phyloP scores from a whole-genome alignment of 1,140 invertebrate genomes.

The Lepidurus apus region DNA sequence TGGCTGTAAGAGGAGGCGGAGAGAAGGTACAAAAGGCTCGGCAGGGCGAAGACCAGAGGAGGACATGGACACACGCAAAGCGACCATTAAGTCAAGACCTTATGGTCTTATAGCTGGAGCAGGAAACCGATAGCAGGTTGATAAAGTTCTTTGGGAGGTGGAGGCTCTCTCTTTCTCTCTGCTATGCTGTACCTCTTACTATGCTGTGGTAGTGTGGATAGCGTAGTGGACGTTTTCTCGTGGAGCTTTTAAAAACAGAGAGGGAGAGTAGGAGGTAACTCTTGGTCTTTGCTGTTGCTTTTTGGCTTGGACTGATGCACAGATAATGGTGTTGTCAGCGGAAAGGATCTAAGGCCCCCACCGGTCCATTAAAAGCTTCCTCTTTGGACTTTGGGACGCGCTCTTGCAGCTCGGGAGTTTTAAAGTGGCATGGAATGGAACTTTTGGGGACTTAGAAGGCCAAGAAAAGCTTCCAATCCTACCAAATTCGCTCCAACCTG shows the following conservation, averaged over 20 bases:
- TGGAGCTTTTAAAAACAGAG: neutral
- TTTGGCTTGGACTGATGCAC: constrained; percentile 21
- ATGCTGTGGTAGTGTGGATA: neutral
- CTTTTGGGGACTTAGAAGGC: neutral
- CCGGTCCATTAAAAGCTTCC: constrained; percentile 14
- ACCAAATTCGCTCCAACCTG: neutral
- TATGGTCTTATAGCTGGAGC: constrained; percentile 7
- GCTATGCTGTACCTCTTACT: too few relatives aligned
- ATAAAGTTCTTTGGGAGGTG: constrained; percentile 9
- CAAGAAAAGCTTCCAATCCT: constrained; percentile 14
- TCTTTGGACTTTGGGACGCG: neutral
- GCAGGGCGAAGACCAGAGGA: neutral
- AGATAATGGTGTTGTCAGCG: constrained; percentile 21
- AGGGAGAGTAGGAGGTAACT: constrained; percentile 13
- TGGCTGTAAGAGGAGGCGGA: neutral
- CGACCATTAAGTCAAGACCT: constrained; percentile 14
- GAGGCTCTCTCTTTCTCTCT: too few relatives aligned
- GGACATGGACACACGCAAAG: constrained; percentile 16
- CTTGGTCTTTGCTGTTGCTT: constrained; percentile 9
- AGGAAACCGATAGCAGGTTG: constrained; percentile 18
- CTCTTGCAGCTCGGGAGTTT: neutral
- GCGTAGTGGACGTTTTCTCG: neutral
- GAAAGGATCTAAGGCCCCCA: constrained; percentile 1
- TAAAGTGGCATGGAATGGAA: constrained; percentile 10
- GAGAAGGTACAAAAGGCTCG: neutral